A percentile compares a stretch with the other conserved stretches of the same genome.
phyloP scores from a whole-genome alignment of 2,888 invertebrate genomes.

The Cataglyphis cursor region DNA sequence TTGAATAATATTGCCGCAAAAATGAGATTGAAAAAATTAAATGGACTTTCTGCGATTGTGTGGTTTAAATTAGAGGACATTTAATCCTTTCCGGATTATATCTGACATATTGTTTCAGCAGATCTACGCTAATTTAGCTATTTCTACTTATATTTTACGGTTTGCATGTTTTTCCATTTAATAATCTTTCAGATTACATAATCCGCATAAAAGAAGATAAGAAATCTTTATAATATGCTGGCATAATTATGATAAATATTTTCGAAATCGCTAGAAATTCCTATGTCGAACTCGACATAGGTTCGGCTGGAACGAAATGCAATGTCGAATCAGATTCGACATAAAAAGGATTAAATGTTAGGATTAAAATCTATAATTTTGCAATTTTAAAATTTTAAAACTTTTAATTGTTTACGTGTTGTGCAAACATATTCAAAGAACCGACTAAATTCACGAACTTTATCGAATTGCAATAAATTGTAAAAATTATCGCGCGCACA shows the following conservation, averaged over 20 bases:
- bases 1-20: not conserved
- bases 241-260: not conserved
- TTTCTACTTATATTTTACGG: not conserved
- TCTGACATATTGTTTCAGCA: not conserved
- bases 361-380: constrained; percentile 32
- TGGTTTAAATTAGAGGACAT: constrained; percentile 43
- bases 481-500: constrained; percentile 30
- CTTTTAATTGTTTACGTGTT: constrained; percentile 31
- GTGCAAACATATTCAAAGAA: constrained; percentile 25
- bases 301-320: not conserved
- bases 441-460: not conserved
- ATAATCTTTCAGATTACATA: not conserved
- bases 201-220: not conserved
- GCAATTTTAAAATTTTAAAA: constrained; percentile 17
- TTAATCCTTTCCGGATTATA: not conserved
- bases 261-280: not conserved
- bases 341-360: no score
- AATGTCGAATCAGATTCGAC: not conserved
- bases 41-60: constrained; percentile 4
- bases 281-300: not conserved
- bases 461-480: constrained; percentile 25
- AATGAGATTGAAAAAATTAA: constrained; percentile 42
- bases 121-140: not conserved
- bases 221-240: not conserved
- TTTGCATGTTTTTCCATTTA: not conserved